phyloP scores from a whole-genome alignment of 2,888 invertebrate species.

The Anagyrus pseudococci region DNA sequence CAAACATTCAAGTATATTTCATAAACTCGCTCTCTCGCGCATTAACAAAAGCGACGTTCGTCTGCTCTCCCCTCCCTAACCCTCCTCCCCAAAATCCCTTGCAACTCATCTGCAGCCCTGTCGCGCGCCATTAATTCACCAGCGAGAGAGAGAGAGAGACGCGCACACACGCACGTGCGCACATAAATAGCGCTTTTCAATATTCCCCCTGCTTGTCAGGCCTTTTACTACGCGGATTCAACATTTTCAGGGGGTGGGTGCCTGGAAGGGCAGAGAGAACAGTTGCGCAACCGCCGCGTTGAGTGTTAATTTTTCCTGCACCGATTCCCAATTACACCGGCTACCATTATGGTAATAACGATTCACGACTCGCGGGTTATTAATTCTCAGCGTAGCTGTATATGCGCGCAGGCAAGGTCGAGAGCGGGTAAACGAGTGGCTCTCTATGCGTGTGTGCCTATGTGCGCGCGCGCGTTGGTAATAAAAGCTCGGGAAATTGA shows the following conservation, averaged over 20 bases:
- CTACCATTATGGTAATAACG: constrained; percentile 52
- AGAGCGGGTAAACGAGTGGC: constrained; percentile 15
- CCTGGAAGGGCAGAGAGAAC: neutral
- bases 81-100: too few relatives aligned
- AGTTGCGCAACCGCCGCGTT: neutral
- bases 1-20: too few relatives aligned
- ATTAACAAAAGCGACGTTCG: too few relatives aligned
- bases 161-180: neutral
- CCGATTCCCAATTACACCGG: constrained; percentile 41
- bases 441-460: too few relatives aligned
- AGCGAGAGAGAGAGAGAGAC: too few relatives aligned
- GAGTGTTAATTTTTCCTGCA: too few relatives aligned
- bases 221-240: too few relatives aligned
- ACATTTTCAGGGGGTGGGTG: too few relatives aligned
- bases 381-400: constrained; percentile 42
- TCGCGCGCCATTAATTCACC: neutral
- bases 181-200: neutral
- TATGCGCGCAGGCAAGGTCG: constrained; percentile 10
- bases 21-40: too few relatives aligned
- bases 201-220: neutral
- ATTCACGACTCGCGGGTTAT: constrained; percentile 44
- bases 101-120: too few relatives aligned
- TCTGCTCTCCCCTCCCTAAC: too few relatives aligned
- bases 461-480: constrained; percentile 43
- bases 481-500: constrained; percentile 51